Percentiles rank a stretch among this genome's conserved stretches.
These are phyloP conservation scores for Actinemys pallida DNA, from an alignment of 2,113 vertebrate species.

Conservation along the genomic window DNA sequence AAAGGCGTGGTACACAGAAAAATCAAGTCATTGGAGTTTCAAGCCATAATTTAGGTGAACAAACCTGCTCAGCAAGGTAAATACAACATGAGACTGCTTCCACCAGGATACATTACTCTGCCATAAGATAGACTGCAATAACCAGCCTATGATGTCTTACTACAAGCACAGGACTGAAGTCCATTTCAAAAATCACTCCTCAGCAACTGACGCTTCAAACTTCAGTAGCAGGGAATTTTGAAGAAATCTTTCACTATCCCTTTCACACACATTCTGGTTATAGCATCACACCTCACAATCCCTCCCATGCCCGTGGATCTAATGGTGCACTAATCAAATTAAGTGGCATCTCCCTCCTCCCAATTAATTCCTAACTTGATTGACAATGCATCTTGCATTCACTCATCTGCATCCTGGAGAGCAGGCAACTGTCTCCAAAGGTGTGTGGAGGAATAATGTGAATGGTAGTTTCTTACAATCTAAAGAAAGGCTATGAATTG, in stretches of 20 bases:
- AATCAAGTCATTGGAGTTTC: background rate
- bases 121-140: background rate
- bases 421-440: background rate
- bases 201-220: background rate
- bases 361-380: background rate
- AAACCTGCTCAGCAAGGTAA: background rate
- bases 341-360: too few relatives aligned
- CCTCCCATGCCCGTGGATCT: background rate
- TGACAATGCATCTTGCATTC: background rate
- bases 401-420: background rate
- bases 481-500: too few relatives aligned
- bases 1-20: background rate
- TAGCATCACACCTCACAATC: background rate
- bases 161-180: background rate
- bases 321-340: background rate
- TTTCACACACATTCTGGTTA: background rate
- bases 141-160: background rate
- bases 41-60: background rate
- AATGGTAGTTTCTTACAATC: too few relatives aligned
- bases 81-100: background rate
- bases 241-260: background rate
- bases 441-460: background rate
- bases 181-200: background rate
- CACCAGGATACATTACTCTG: background rate
- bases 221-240: background rate